Percentiles rank a stretch among this genome's conserved stretches.
Evolutionary conservation across 2,797 vertebrate genomes (phyloP).

Genomic region (Erpetoichthys calabaricus): DNA sequence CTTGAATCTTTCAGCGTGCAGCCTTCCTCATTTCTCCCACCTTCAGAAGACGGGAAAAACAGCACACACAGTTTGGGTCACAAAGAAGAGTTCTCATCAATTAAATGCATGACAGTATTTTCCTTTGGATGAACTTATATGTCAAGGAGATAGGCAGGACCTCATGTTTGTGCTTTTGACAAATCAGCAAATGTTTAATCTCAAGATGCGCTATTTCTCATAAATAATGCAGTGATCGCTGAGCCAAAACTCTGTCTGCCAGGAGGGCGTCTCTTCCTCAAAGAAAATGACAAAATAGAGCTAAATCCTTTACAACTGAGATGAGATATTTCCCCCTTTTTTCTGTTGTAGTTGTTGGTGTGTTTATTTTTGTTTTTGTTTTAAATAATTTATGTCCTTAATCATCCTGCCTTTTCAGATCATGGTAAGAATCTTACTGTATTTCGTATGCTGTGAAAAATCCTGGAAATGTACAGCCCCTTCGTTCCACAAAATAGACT

Average conservation of each 20-base stretch:
- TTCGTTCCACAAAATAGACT: not conserved
- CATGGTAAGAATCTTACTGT: slow-evolving; percentile 7
- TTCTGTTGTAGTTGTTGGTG: not conserved
- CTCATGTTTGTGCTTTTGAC: slow-evolving; percentile 72
- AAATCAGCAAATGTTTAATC: slow-evolving; percentile 82
- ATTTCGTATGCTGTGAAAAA: slow-evolving; percentile 1
- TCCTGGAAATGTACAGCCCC: not conserved
- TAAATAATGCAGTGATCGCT: slow-evolving; percentile 69
- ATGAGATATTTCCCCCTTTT: slow-evolving; percentile 1
- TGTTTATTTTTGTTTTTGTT: slow-evolving; percentile 13
- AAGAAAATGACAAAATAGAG: slow-evolving; percentile 22
- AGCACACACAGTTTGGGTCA: slow-evolving; percentile 27
- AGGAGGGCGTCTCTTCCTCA: slow-evolving; percentile 25
- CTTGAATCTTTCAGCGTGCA: slow-evolving; percentile 38
- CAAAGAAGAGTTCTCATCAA: slow-evolving; percentile 49
- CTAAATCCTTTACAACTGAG: slow-evolving; percentile 21
- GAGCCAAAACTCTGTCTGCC: slow-evolving; percentile 25
- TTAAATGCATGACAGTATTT: slow-evolving; percentile 60
- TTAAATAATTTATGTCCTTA: slow-evolving; percentile 7
- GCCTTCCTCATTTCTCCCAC: slow-evolving; percentile 20
- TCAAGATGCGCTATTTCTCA: slow-evolving; percentile 59
- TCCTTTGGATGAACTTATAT: slow-evolving; percentile 51
- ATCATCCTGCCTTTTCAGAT: slow-evolving; percentile 8
- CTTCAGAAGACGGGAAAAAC: slow-evolving; percentile 11
- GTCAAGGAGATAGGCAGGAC: slow-evolving; percentile 71